Evolutionary conservation across 2,113 vertebrate genomes (phyloP), one percentile per base, ranked within the genome.

Genomic region (Spermophilus dauricus): DNA sequence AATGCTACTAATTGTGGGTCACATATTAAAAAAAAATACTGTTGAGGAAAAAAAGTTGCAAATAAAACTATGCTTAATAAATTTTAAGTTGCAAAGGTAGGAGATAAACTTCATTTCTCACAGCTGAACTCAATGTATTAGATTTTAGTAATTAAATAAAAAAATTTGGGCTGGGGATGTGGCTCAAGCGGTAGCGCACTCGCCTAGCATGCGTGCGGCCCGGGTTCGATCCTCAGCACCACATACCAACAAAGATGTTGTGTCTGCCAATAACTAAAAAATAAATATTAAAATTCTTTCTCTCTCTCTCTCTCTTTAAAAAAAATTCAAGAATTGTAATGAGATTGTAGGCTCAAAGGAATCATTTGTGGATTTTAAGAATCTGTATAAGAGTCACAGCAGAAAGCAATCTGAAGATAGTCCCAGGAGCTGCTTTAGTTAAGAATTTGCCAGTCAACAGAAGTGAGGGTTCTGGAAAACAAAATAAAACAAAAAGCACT

Each of bases 41-140:
- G 53, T 63, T 63, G 56, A 77, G 91, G 39, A 87, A 86, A 77
- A 83, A 70, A 51, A 6, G 12, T 28, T 37, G 9, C 7, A 17
- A 81, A 11, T 75, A 92, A 83, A 69, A 73, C 89, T 78, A 24
- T 30, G 70, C 78, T 53, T 58, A 75, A 14, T 63, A 42, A 76
- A 45, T 37, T 86, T 24, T 75, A 94, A 95, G 48, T 75, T 70
- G n/a, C 4, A 70, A 91, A 93, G 76, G 22, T 20, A 86, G 67
- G 61, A 87, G 48, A 86, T 34, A 53, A 67, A 93, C 30, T 76
- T 92, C 20, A 89, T 28, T 82, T 42, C 28, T 42, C 24, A 63
- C 58, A 76, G 18, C 51, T 90, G 90, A 94, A 92, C 65, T 30
- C 18, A 83, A 83, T 32, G 61, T 17, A 30, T 78, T 82, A 67